A percentile compares a stretch with the other conserved stretches of the same genome.
phyloP scores from a whole-genome alignment of 2,888 invertebrate genomes.

The Apodemia zela region DNA sequence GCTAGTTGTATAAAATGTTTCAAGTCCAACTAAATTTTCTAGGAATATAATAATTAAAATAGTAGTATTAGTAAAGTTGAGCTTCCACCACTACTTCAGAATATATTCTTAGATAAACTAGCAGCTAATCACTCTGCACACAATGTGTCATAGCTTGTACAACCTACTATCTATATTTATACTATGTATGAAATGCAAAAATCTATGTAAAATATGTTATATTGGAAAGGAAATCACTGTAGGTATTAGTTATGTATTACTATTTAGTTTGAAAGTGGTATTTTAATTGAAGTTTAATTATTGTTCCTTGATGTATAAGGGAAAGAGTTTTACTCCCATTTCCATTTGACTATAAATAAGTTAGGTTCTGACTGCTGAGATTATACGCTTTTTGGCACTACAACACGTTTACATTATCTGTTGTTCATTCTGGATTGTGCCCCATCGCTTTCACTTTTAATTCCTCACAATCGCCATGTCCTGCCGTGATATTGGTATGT shows the following conservation, averaged over 20 bases:
- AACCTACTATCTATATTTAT: background rate
- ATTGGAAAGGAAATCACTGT: slow-evolving; percentile 10
- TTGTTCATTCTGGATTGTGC: too few species aligned
- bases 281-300: background rate
- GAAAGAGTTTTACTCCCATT: background rate
- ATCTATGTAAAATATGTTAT: slow-evolving; percentile 17
- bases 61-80: too few species aligned
- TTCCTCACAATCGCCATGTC: background rate
- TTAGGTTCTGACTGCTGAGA: background rate
- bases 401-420: too few species aligned
- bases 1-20: too few species aligned
- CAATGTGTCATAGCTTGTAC: too few species aligned
- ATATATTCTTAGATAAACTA: too few species aligned
- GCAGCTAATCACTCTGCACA: too few species aligned
- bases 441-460: background rate
- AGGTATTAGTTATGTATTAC: slow-evolving; percentile 10
- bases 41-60: too few species aligned
- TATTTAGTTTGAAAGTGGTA: slow-evolving; percentile 1
- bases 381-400: background rate
- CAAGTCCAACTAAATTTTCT: too few species aligned
- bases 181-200: background rate
- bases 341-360: background rate
- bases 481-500: too few species aligned
- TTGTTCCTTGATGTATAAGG: background rate
- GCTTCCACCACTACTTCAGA: too few species aligned